These are phyloP conservation scores for Pelagia noctiluca DNA, from an alignment of 30 jellyfish, hydroid and myxozoan species.

Conservation along the genomic window DNA sequence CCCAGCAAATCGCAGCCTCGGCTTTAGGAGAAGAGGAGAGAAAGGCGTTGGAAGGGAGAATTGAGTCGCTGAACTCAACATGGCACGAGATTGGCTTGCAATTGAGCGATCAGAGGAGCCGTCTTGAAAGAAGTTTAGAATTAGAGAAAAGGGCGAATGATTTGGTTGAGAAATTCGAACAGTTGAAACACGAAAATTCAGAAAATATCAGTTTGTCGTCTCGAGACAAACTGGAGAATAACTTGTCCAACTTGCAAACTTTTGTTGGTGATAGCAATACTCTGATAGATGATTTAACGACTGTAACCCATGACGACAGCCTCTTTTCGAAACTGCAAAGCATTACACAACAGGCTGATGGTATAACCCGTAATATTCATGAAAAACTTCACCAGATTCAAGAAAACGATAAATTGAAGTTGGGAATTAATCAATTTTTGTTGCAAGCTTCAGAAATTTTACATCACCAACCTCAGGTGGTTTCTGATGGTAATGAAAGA, in stretches of 20 bases:
- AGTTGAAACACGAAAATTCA: background rate
- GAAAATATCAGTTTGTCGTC: background rate
- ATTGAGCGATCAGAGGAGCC: slow-evolving; percentile 46
- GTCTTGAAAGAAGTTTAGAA: slow-evolving; percentile 46
- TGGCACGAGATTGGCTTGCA: slow-evolving; percentile 41
- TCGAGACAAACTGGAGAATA: background rate
- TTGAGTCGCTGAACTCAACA: slow-evolving; percentile 16
- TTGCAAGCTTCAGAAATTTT: slow-evolving; percentile 8
- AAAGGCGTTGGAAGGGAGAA: slow-evolving; percentile 7
- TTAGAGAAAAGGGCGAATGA: slow-evolving; percentile 14
- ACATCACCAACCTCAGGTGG: background rate
- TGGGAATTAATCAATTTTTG: slow-evolving; percentile 33
- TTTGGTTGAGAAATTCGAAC: slow-evolving; percentile 20
- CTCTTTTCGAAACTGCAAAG: slow-evolving; percentile 28
- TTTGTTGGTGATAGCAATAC: background rate
- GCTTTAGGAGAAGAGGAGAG: slow-evolving; percentile 37
- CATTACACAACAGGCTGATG: slow-evolving; percentile 23
- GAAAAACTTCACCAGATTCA: background rate
- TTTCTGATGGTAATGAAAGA: background rate
- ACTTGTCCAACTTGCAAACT: background rate
- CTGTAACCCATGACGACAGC: background rate
- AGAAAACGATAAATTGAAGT: slow-evolving; percentile 12
- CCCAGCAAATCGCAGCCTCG: background rate
- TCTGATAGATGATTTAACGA: background rate
- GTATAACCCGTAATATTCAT: background rate